Percentiles rank a stretch among this genome's conserved stretches.
These are phyloP conservation scores for Piaya cayana DNA, from an alignment of 2,113 vertebrate species.

Conservation along the genomic window DNA sequence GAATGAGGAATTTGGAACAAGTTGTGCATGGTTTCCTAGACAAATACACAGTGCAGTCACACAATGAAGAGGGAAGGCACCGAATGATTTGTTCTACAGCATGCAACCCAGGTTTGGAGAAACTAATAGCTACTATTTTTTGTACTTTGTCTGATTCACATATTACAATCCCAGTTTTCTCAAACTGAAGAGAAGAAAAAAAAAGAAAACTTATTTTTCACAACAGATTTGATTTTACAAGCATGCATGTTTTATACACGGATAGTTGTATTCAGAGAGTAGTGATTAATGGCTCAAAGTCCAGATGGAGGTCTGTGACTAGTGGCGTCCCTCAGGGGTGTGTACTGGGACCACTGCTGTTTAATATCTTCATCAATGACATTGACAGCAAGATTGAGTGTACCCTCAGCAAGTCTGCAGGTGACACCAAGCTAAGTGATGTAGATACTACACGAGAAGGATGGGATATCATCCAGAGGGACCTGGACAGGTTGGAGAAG, in stretches of 20 bases:
- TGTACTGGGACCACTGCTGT: no score
- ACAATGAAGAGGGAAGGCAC: neutral
- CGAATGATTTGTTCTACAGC: neutral
- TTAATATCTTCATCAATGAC: no score
- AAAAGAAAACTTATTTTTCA: neutral
- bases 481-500: no score
- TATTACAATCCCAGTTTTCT: constrained; percentile 24
- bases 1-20: constrained; percentile 11
- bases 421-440: no score
- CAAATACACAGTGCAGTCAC: neutral
- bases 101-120: neutral
- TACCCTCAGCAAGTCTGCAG: no score
- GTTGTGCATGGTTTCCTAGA: constrained; percentile 27
- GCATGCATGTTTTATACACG: neutral
- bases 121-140: neutral
- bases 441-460: no score
- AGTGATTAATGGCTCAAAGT: no score
- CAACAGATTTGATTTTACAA: neutral
- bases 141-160: constrained; percentile 5
- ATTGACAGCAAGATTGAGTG: no score
- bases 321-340: no score
- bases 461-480: no score
- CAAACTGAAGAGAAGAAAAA: neutral
- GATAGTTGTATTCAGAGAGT: no score
- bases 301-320: no score